Evolutionary conservation across 2,113 vertebrate species (phyloP), one percentile per base, ranked within the genome.

Genomic region (Brachyhypopomus gauderio): DNA sequence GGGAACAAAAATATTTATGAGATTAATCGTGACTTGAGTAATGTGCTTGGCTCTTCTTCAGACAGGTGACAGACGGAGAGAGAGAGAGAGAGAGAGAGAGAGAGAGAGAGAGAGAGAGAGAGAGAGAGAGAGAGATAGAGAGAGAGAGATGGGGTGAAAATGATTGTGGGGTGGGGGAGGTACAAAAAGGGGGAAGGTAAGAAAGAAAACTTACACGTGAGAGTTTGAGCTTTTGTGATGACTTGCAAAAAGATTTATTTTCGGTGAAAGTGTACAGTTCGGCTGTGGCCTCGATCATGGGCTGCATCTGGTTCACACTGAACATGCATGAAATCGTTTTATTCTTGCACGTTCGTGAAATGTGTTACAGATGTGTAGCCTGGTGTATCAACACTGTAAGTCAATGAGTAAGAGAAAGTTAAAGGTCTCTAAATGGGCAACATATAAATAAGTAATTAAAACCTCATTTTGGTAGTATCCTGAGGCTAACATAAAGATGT

Each of bases 331-430:
- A 91, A 91, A 90, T 91, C 82, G 78, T 62, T 89, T 52, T 52
- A 52, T 52, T 52, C 45, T 11, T 14, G 9, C 12, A 84, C 81
- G 88, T 82, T 90, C 75, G 69, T 62, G 72, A 92, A 91, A 93
- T 90, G 88, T 56, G 60, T 90, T 86, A 84, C 92, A 92, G 91
- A 92, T 92, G 91, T 59, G 85, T 38, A 78, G 63, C 55, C 67
- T 72, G 41, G 23, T 66, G 3, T 17, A n/a, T 20, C 41, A 14
- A 14, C 45, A 52, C 9, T 14, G 45, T 52, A 3, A 52, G 45
- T 52, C 45, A 14, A 14, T 52, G 45, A 14, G 8, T 14, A 34
- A 67, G 36, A 36, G 17, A 67, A 17, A 34, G 9, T 66, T 77
- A 83, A 75, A 63, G 2, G 12, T 41, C 41, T 41, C 2, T 41